These are phyloP conservation scores for Hemithea aestivaria DNA, from an alignment of 2,888 invertebrate species.

Conservation along the genomic window DNA sequence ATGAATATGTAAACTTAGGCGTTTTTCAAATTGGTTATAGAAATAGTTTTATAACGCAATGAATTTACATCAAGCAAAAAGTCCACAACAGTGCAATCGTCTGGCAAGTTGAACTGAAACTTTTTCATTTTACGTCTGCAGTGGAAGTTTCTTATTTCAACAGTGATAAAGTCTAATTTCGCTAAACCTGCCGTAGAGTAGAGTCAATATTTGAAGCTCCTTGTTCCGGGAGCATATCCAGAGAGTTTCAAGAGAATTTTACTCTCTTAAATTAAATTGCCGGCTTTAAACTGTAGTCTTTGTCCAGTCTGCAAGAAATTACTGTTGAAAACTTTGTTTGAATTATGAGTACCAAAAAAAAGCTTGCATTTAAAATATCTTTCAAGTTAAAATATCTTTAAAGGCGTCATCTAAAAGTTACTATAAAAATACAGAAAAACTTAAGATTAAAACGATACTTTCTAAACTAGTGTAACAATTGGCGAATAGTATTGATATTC, in stretches of 20 bases:
- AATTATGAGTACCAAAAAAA: too few relatives aligned
- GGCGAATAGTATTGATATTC: too few relatives aligned
- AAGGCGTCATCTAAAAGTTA: too few relatives aligned
- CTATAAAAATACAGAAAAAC: too few relatives aligned
- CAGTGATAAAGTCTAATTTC: slow-evolving; percentile 6
- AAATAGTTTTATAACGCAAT: slow-evolving; percentile 5
- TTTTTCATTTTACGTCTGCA: slow-evolving; percentile 24
- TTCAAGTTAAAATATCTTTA: too few relatives aligned
- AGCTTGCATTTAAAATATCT: too few relatives aligned
- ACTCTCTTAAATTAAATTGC: slow-evolving; percentile 11
- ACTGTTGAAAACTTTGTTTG: not conserved
- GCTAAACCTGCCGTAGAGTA: slow-evolving; percentile 4
- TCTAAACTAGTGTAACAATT: too few relatives aligned
- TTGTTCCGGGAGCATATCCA: slow-evolving; percentile 5
- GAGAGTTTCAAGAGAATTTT: slow-evolving; percentile 11
- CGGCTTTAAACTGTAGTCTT: slow-evolving; percentile 5
- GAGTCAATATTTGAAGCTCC: slow-evolving; percentile 12
- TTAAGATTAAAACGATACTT: too few relatives aligned
- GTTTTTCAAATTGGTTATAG: too few relatives aligned
- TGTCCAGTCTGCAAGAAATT: slow-evolving; percentile 8
- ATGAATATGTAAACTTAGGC: too few relatives aligned
- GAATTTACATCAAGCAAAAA: slow-evolving; percentile 1
- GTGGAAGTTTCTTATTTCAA: slow-evolving; percentile 9
- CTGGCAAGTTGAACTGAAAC: slow-evolving; percentile 41
- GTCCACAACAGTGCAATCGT: slow-evolving; percentile 34